Evolutionary conservation across 2,888 invertebrate genomes (phyloP), one percentile per base, ranked within the genome.

Genomic region (Xylota sylvarum): DNA sequence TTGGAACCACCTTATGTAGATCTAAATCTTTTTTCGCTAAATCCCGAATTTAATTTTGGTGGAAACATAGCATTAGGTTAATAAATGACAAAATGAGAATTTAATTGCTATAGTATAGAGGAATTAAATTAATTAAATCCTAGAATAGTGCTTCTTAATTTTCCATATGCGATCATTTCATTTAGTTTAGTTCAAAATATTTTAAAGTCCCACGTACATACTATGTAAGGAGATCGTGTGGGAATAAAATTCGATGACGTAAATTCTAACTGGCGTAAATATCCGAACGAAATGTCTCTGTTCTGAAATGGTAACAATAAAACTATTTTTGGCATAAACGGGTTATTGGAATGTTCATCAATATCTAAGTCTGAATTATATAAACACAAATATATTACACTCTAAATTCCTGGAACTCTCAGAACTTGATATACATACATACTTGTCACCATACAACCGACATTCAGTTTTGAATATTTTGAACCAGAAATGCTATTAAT

Each of bases 271-370:
- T 55, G 27, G 14, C 46, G 23, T 30, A 48, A 14, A 27, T 5
- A 52, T 5, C 23, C 5, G 19, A 23, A 50, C 9, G 40, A 12
- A 40, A 37, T 30, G 14, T 55, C 12, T 40, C 10, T 55, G 27
- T 55, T 27, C 17, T 14, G 23, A 58, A 48, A 48, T 72, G 48
- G 58, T 60, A 46, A 10, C 23, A 35, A 58, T 48, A 4, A 70
- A 58, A 32, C 23, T 58, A 30, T 32, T 58, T 48, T 35, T 32
- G 58, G 32, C 48, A 58, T 48, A 43, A 65, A 48, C 58, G 14
- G 35, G 72, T 58, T 72, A 43, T 17, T 30, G 40, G 40, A 9
- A 40, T 55, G 27, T 10, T 50, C 1, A 5, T 6, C 37, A 14
- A n/a, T 4, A 40, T 27, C 4, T n/a, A n/a, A n/a, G n/a, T 27